Percentiles rank a stretch among this genome's conserved stretches.
These are phyloP conservation scores for Lutraria lutraria DNA, from an alignment of 2,888 invertebrate genomes.

Conservation along the genomic window DNA sequence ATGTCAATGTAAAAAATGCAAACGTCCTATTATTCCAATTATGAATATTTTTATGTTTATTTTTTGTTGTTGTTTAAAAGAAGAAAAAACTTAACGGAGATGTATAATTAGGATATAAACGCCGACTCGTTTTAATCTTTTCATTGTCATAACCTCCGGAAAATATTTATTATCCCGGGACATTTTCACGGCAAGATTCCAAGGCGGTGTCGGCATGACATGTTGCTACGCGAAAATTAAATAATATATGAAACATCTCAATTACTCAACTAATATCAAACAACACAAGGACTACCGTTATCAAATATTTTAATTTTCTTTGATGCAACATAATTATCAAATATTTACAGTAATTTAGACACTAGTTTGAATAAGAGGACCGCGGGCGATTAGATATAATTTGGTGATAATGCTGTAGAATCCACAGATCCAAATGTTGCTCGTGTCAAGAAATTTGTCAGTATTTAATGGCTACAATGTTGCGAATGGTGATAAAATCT, in stretches of 20 bases:
- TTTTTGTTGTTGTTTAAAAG: too few species aligned
- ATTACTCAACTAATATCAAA: constrained; percentile 45
- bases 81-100: background rate
- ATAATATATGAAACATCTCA: constrained; percentile 28
- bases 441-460: constrained; percentile 66
- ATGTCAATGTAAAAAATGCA: too few species aligned
- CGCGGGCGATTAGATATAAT: constrained; percentile 54
- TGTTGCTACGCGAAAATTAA: background rate
- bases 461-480: constrained; percentile 59
- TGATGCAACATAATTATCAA: constrained; percentile 44
- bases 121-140: constrained; percentile 11
- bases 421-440: constrained; percentile 34
- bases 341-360: constrained; percentile 19
- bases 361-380: constrained; percentile 26
- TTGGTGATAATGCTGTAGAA: constrained; percentile 40
- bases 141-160: background rate
- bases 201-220: background rate
- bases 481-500: constrained; percentile 60
- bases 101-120: background rate
- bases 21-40: too few species aligned
- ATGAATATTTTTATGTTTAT: too few species aligned
- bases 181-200: constrained; percentile 27
- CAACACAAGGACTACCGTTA: constrained; percentile 55
- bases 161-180: background rate
- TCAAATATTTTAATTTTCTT: constrained; percentile 48